Conservation (phyloP, 2,113 vertebrate species). For the Perccottus glenii region DNA sequence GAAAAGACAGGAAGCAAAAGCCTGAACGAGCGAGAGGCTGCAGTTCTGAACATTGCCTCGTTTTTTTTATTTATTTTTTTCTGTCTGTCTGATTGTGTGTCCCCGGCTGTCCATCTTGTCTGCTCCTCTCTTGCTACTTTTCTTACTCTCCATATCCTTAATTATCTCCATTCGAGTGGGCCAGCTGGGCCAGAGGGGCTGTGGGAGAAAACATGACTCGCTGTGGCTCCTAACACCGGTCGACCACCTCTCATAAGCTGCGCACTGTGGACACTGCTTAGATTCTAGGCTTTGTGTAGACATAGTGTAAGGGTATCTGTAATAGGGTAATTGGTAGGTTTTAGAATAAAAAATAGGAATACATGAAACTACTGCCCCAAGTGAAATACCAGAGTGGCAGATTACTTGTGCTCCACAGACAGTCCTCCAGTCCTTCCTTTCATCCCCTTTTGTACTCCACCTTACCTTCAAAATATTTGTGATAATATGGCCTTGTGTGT, state of each 20-base stretch:
- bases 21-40: conserved; percentile 37
- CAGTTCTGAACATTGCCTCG: conserved; percentile 62
- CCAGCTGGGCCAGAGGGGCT: conserved; percentile 26
- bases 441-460: conserved; percentile 39
- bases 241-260: conserved; percentile 30
- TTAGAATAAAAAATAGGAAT: no score
- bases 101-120: conserved; percentile 59
- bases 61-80: no score
- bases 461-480: conserved; percentile 8
- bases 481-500: no score
- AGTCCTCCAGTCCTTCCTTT: conserved; percentile 43
- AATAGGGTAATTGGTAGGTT: no score
- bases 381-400: conserved; percentile 45
- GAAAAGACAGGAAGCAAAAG: conserved; percentile 25
- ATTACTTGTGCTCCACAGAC: conserved; percentile 64
- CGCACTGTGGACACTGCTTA: conserved; percentile 17
- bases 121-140: conserved; percentile 9
- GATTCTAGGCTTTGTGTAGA: not conserved
- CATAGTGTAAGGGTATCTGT: no score
- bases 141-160: conserved; percentile 45
- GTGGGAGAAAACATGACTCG: conserved; percentile 18
- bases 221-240: conserved; percentile 37
- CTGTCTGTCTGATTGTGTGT: conserved; percentile 61
- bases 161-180: conserved; percentile 63
- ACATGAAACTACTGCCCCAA: no score